Evolutionary conservation across 2,797 vertebrate genomes (phyloP), one percentile per base, ranked within the genome.

Genomic region (Myotis findleyi): DNA sequence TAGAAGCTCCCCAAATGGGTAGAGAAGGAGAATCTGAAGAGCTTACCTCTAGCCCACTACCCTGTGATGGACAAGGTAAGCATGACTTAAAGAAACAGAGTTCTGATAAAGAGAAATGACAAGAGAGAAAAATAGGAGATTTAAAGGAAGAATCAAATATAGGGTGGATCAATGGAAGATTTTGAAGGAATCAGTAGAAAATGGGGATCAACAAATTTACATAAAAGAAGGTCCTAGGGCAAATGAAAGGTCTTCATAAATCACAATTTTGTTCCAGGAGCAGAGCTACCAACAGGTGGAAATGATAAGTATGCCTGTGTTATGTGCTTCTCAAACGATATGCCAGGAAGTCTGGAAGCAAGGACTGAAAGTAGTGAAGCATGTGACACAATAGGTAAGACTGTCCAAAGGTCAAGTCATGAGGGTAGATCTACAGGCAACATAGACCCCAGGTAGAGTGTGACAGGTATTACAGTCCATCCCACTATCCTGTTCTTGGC

Each of bases 241-340:
- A n/a, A 71, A 59, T 17, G 2, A 59, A 17, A 82, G 27, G 5
- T 84, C n/a, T 89, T 93, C 75, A 38, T 51, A 72, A 68, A 33
- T 81, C 41, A 33, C 21, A 23, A 44, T 93, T 88, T 93, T 91
- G 69, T 6, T 25, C 71, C n/a, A 89, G 89, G 4, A 77, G 18
- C 89, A 87, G 36, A 96, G 30, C 62, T 16, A 21, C 18, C 87
- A 53, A 33, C 25, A 30, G 0, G 0, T 81, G 87, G 0, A 72
- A 44, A 47, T 76, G 59, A 84, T 62, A 72, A 3, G 13, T 89
- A 89, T 72, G 4, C 64, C 49, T 87, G 75, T 33, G 80, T 95
- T 66, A 89, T 91, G 57, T 94, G 95, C 85, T 91, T 30, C 59
- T n/a, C 91, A 4, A 27, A 66, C 27, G 23, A 49, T 9, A 10